Evolutionary conservation across 2,888 invertebrate species (phyloP).

Genomic region (Rotaria macrura): DNA sequence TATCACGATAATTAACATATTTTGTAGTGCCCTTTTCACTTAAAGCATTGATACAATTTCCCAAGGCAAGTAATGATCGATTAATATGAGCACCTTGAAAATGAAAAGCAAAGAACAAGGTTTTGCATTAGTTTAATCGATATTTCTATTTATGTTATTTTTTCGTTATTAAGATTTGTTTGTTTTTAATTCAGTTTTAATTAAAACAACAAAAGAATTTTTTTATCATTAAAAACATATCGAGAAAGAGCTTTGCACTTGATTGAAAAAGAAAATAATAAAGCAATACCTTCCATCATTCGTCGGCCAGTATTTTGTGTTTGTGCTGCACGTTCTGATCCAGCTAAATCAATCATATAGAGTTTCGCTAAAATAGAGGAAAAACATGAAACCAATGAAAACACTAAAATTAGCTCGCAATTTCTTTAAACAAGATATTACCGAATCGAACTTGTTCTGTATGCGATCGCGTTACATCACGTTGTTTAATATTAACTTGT

Average conservation of each 20-base stretch:
- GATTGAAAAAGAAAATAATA: neutral
- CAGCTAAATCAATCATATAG: constrained; percentile 87
- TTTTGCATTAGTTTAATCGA: constrained; percentile 59
- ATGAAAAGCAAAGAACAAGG: neutral
- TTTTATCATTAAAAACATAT: neutral
- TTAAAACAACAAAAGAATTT: neutral
- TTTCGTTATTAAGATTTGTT: neutral
- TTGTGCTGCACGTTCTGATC: constrained; percentile 80
- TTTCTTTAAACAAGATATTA: constrained; percentile 34
- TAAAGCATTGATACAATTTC: constrained; percentile 88
- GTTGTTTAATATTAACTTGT: constrained; percentile 55
- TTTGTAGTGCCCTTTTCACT: constrained; percentile 55
- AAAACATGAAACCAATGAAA: too few species aligned
- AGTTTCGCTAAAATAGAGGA: constrained; percentile 56
- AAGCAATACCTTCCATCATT: constrained; percentile 44
- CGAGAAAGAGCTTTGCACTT: too few species aligned
- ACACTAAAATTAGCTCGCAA: too few species aligned
- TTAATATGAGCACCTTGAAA: constrained; percentile 73
- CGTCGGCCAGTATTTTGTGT: constrained; percentile 72
- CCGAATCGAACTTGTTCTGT: constrained; percentile 45
- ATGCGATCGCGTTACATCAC: constrained; percentile 34
- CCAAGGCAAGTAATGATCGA: constrained; percentile 71
- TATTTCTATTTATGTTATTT: too few species aligned
- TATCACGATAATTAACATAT: constrained; percentile 88
- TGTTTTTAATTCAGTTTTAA: neutral